Percentiles rank a stretch among this genome's conserved stretches.
Conservation (phyloP, 2,888 invertebrate species). For the Oasisia sp. region DNA sequence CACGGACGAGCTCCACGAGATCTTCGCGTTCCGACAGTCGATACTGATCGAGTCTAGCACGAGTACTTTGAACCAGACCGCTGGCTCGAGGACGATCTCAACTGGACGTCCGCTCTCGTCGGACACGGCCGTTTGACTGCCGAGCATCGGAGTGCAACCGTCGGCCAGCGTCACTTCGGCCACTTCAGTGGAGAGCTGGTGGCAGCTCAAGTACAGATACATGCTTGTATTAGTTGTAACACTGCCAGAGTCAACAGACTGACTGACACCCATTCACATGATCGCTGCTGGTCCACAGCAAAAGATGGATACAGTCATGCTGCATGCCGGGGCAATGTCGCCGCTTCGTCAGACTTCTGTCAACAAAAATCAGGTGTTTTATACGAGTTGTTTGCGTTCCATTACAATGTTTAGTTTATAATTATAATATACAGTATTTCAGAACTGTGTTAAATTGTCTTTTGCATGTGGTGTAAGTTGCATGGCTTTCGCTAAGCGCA, state of each 20-base stretch:
- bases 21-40: constrained; percentile 49
- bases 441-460: too few relatives aligned
- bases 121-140: constrained; percentile 25
- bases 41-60: constrained; percentile 53
- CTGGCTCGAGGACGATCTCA: constrained; percentile 48
- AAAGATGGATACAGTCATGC: neutral
- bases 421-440: too few relatives aligned
- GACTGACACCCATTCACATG: constrained; percentile 3
- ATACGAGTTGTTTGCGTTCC: neutral
- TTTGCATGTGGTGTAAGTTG: too few relatives aligned
- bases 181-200: constrained; percentile 31
- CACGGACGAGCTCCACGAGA: constrained; percentile 44
- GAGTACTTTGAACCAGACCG: constrained; percentile 57
- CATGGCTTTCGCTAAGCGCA: too few relatives aligned
- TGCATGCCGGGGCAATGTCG: neutral
- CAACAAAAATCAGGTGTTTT: neutral
- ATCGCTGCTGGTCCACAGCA: neutral
- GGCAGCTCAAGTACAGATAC: neutral
- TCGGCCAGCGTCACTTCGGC: constrained; percentile 34
- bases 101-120: constrained; percentile 20
- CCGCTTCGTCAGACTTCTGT: neutral
- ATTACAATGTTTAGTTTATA: neutral
- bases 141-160: constrained; percentile 37
- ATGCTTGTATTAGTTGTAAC: neutral
- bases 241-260: neutral